Evolutionary conservation across 2,113 vertebrate species (phyloP).

Genomic region (Laterallus jamaicensis): DNA sequence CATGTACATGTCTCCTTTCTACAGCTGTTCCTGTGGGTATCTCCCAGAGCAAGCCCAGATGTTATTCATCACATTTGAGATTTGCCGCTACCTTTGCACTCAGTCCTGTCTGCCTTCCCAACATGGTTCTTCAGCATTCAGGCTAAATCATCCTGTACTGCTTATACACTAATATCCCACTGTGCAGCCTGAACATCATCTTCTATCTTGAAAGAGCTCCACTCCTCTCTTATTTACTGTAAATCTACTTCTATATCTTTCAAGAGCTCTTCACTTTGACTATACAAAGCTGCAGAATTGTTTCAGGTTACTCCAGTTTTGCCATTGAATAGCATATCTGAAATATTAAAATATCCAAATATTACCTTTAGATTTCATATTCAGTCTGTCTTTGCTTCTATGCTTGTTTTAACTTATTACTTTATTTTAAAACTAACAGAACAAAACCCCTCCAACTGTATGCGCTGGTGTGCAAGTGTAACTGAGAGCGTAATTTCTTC

Average conservation of each 20-base stretch:
- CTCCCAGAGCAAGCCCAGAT: background rate
- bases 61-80: background rate
- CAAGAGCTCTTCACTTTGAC: background rate
- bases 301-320: background rate
- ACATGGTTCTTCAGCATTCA: background rate
- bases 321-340: background rate
- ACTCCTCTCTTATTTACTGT: background rate
- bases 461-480: background rate
- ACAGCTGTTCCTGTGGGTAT: background rate
- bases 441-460: background rate
- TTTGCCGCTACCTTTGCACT: background rate
- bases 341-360: background rate
- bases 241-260: background rate
- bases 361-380: background rate
- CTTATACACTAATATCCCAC: background rate
- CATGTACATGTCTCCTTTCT: background rate
- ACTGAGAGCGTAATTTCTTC: background rate
- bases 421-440: background rate
- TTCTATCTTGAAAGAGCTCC: background rate
- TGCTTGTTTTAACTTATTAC: background rate
- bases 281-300: background rate
- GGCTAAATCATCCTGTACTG: background rate
- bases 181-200: background rate
- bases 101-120: background rate
- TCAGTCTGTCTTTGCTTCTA: background rate